Conservation (phyloP, 2,113 vertebrate species). For the Brachirus orientalis region DNA sequence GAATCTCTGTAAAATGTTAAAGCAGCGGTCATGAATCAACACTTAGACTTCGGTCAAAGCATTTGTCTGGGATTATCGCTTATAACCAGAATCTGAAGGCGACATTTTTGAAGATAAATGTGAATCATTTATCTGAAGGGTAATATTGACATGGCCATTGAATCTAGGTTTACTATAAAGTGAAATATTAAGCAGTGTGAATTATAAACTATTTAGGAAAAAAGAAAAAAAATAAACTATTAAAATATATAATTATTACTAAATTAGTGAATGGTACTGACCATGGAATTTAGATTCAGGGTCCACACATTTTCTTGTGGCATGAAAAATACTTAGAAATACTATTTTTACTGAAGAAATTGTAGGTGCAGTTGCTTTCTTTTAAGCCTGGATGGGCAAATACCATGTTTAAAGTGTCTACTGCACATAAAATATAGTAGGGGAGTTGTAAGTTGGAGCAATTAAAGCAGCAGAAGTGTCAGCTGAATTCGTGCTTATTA, state of each 20-base stretch:
- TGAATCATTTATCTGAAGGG: neutral
- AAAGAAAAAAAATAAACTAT: too few species aligned
- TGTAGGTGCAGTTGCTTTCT: neutral
- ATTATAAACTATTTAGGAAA: too few species aligned
- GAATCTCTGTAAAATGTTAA: constrained; percentile 35
- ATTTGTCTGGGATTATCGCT: constrained; percentile 2
- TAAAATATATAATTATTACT: neutral
- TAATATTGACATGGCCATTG: too few species aligned
- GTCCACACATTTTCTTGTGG: neutral
- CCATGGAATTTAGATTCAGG: neutral
- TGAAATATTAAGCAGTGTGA: too few species aligned
- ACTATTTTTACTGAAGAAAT: neutral
- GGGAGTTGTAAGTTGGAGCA: neutral
- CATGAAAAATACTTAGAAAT: neutral
- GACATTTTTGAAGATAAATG: too few species aligned
- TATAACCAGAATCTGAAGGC: neutral
- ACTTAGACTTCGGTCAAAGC: constrained; percentile 7
- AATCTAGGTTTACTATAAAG: too few species aligned
- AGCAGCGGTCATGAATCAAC: constrained; percentile 41
- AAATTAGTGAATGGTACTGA: neutral
- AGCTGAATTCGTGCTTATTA: neutral
- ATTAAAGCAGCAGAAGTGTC: neutral
- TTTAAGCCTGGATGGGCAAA: neutral
- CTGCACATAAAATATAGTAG: neutral
- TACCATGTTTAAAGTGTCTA: neutral